A percentile compares a stretch with the other conserved stretches of the same genome.
phyloP scores from a whole-genome alignment of 2,888 invertebrate genomes.

The Dryomyza anilis region DNA sequence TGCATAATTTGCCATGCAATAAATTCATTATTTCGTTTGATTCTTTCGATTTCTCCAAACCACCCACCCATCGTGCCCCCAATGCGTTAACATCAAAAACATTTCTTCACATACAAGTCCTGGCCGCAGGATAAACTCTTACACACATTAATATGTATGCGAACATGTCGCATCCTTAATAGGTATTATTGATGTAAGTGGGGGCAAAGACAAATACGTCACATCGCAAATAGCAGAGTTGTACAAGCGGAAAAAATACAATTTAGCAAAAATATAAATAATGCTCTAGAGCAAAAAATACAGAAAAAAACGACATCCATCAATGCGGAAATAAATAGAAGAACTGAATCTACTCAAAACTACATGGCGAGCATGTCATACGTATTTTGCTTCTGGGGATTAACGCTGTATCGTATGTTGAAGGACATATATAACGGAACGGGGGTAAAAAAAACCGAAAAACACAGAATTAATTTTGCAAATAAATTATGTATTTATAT shows the following conservation, averaged over 20 bases:
- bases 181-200: too few relatives aligned
- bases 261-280: slow-evolving; percentile 10
- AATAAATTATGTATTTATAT: slow-evolving; percentile 1
- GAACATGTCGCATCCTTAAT: too few relatives aligned
- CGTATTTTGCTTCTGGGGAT: slow-evolving; percentile 1
- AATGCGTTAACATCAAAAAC: too few relatives aligned
- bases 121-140: too few relatives aligned
- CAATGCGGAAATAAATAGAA: neutral
- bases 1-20: too few relatives aligned
- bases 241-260: slow-evolving; percentile 3
- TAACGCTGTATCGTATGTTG: neutral
- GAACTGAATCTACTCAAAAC: neutral
- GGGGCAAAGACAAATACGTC: too few relatives aligned
- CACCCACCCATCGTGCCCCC: too few relatives aligned
- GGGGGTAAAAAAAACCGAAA: neutral
- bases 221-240: too few relatives aligned
- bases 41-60: too few relatives aligned
- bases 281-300: neutral
- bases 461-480: neutral
- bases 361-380: neutral
- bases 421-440: neutral
- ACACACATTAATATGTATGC: too few relatives aligned
- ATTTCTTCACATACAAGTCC: too few relatives aligned
- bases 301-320: neutral
- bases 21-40: too few relatives aligned